Evolutionary conservation across 2,888 invertebrate species (phyloP).

Genomic region (Sphaerophoria rueppellii): DNA sequence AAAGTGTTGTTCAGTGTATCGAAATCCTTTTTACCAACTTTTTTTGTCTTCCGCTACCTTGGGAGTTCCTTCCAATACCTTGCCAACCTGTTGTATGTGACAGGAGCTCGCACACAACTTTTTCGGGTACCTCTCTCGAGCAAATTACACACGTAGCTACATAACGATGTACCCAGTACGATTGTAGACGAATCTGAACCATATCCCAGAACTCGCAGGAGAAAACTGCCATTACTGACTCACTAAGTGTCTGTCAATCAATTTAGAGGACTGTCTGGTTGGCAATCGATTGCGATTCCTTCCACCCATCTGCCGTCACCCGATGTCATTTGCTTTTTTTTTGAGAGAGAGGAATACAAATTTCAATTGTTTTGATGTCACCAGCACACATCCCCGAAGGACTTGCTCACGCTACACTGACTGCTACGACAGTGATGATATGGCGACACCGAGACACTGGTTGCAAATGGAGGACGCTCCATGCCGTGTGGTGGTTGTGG

Average conservation of each 20-base stretch:
- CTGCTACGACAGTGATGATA: slow-evolving; percentile 36
- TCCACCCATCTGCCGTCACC: not conserved
- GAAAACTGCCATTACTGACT: slow-evolving; percentile 66
- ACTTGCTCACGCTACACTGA: slow-evolving; percentile 31
- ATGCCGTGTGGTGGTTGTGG: slow-evolving; percentile 20
- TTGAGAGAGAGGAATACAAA: slow-evolving; percentile 1
- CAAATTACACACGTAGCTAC: slow-evolving; percentile 11
- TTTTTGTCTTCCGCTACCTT: slow-evolving; percentile 44
- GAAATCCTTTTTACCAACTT: slow-evolving; percentile 60
- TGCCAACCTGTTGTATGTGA: slow-evolving; percentile 58
- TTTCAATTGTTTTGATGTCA: slow-evolving; percentile 72
- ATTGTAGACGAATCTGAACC: not conserved
- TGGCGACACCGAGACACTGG: slow-evolving; percentile 27
- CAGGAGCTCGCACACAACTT: slow-evolving; percentile 34
- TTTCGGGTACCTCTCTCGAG: not conserved
- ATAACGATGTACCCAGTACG: not conserved
- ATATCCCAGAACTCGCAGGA: not conserved
- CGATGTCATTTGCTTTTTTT: slow-evolving; percentile 19
- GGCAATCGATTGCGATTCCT: slow-evolving; percentile 58
- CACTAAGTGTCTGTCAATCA: slow-evolving; percentile 73
- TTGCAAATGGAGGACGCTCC: slow-evolving; percentile 1
- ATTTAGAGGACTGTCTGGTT: slow-evolving; percentile 55
- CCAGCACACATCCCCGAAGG: slow-evolving; percentile 66
- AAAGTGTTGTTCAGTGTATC: slow-evolving; percentile 52
- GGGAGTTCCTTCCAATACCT: slow-evolving; percentile 26